Evolutionary conservation across 2,113 vertebrate genomes (phyloP), one percentile per base, ranked within the genome.

Genomic region (Melanerpes aurifrons): DNA sequence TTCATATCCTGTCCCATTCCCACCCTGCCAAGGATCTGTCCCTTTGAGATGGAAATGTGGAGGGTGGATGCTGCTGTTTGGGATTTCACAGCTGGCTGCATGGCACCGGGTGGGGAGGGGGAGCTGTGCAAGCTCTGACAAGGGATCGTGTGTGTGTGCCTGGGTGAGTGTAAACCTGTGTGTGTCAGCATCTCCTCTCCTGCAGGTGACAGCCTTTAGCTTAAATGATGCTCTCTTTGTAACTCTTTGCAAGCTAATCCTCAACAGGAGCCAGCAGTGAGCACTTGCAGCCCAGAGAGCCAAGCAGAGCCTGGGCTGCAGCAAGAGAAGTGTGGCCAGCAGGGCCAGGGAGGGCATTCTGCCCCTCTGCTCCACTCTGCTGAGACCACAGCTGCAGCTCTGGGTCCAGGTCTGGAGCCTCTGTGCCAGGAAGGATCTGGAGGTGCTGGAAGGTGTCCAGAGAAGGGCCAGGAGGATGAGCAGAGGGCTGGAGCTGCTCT

Each of bases 1-100:
- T 95, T 96, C 96, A 96, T 96, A 96, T 94, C 91, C 94, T 96
- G 93, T 96, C 96, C 96, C 91, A 96, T 89, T 91, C 83, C 91
- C 94, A 86, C 94, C 93, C 87, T 96, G 93, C 94, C 87, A 83
- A 94, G 92, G 93, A 96, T 90, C 85, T 75, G 93, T 91, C 93
- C 95, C 87, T 96, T 96, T 96, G 91, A 96, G 95, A 96, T 96
- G 95, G 93, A 95, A 95, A 96, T 96, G 87, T 70, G 71, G 91
- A 95, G 94, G 94, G 94, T 86, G 89, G 80, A 81, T 92, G 94
- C 94, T 94, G 85, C 93, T 95, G 93, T 94, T 96, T 96, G 2
- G 63, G 96, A 90, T 95, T 93, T 94, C 94, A 95, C 95, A 95
- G 95, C 96, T 96, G 95, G 91, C 89, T 96, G 91, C 58, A 0